Evolutionary conservation across 1,140 invertebrate genomes (phyloP), one percentile per base, ranked within the genome.

Genomic region (Leptinotarsa defecta): DNA sequence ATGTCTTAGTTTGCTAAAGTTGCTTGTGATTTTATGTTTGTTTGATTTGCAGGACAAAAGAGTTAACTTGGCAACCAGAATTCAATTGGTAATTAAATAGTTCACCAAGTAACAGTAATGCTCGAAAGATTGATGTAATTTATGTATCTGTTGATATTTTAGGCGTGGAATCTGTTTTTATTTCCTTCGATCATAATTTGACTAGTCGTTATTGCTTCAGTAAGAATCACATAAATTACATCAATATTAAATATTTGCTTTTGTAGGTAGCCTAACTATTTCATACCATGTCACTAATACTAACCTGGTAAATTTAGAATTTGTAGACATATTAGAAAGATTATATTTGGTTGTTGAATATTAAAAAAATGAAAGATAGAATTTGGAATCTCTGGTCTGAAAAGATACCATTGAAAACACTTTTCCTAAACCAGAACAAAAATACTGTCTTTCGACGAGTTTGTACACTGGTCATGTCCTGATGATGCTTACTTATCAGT

Each of bases 51-150:
- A 94, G 92, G 91, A 94, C 92, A 89, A 93, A 94, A 90, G 91
- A 92, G 87, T 92, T 94, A 90, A 93, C 92, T 85, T 92, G 92
- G 89, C 92, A 92, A 88, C 91, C 90, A 89, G 92, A 93, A 88
- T 91, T 92, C 86, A 93, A 93, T 91, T 92, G 91, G 91, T 92
- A 92, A 91, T 69, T 34, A 19, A 22, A 49, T 52, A 61, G 48
- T 49, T 65, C 20, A 34, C 20, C 20, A 24, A 65, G 15, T 62
- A 62, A 20, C 61, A 15, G 13, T 65, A 65, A 13, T 65, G 64
- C 64, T 65, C 0, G 22, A 65, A 22, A 34, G 2, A 20, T 65
- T 34, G 20, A 65, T 65, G 64, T 65, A 20, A 34, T 65, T 22
- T 65, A 65, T 22, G 20, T 65, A 65, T 65, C 27, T 57, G 52